Conservation (phyloP, 2,888 invertebrate species). For the Oscheius sp. region DNA sequence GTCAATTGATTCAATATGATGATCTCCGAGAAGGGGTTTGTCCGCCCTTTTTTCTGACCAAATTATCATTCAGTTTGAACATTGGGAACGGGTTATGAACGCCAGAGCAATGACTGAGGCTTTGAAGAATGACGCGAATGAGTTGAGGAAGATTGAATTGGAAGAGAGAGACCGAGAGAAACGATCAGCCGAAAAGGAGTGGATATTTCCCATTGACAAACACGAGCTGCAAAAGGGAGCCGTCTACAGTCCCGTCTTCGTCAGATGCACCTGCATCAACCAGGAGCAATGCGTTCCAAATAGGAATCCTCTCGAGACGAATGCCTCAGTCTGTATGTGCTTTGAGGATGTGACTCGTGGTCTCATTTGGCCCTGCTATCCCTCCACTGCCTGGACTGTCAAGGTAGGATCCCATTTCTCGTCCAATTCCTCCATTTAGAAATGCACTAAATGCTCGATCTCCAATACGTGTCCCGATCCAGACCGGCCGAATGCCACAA, state of each 20-base stretch:
- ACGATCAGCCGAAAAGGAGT: slow-evolving; percentile 16
- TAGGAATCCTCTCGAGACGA: slow-evolving; percentile 65
- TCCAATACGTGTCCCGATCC: slow-evolving; percentile 69
- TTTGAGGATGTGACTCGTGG: slow-evolving; percentile 68
- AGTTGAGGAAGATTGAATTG: neutral
- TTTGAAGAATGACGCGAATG: slow-evolving; percentile 27
- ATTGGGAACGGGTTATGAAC: slow-evolving; percentile 67
- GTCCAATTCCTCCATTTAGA: slow-evolving; percentile 40
- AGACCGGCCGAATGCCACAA: slow-evolving; percentile 60
- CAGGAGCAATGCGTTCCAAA: slow-evolving; percentile 68
- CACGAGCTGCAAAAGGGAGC: slow-evolving; percentile 48
- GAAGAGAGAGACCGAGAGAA: neutral
- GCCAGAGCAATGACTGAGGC: slow-evolving; percentile 51
- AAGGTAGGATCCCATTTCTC: too few species aligned
- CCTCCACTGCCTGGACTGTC: slow-evolving; percentile 62
- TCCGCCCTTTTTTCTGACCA: neutral
- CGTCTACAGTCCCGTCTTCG: slow-evolving; percentile 67
- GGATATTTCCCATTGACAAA: slow-evolving; percentile 45
- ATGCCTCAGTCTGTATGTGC: slow-evolving; percentile 67
- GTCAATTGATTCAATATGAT: slow-evolving; percentile 63
- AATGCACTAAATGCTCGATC: slow-evolving; percentile 64
- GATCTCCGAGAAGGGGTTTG: slow-evolving; percentile 66
- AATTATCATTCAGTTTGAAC: slow-evolving; percentile 53
- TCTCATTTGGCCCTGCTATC: slow-evolving; percentile 69
- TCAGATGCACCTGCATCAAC: slow-evolving; percentile 61